Percentiles rank a stretch among this genome's conserved stretches.
Evolutionary conservation across 2,888 invertebrate species (phyloP).

Genomic region (Andrena chrysosceles): DNA sequence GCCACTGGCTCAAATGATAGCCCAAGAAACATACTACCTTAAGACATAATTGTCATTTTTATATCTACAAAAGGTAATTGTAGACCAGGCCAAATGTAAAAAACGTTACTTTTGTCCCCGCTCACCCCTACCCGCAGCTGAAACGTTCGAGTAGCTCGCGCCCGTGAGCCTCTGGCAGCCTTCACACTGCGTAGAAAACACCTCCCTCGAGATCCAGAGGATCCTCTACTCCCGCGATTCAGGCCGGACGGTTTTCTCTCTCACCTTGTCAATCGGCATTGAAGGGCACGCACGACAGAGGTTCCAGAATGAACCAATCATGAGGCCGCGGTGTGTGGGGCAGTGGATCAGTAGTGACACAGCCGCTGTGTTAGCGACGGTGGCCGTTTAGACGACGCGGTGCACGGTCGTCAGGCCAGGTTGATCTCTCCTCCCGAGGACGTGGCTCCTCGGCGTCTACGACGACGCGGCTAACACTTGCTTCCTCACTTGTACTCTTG

Average conservation of each 20-base stretch:
- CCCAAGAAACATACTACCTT: too few relatives aligned
- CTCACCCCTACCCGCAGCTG: too few relatives aligned
- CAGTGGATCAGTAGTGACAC: conserved; percentile 82
- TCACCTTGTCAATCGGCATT: conserved; percentile 98
- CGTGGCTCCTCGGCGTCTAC: conserved; percentile 55
- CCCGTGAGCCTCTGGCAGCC: too few relatives aligned
- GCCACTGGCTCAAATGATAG: too few relatives aligned
- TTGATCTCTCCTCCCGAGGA: conserved; percentile 63
- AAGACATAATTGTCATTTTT: too few relatives aligned
- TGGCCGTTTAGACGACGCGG: conserved; percentile 71
- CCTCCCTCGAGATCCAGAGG: not conserved
- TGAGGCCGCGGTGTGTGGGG: conserved; percentile 86
- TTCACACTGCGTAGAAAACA: not conserved
- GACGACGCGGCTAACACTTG: conserved; percentile 52
- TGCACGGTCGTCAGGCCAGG: conserved; percentile 66
- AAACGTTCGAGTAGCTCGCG: too few relatives aligned
- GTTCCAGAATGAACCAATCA: conserved; percentile 99
- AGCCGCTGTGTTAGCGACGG: conserved; percentile 74
- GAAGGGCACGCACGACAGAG: conserved; percentile 98
- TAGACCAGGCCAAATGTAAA: too few relatives aligned
- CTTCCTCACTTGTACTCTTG: conserved; percentile 41
- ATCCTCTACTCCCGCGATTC: not conserved
- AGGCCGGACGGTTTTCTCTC: conserved; percentile 66
- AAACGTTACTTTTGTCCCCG: too few relatives aligned
- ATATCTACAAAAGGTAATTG: too few relatives aligned